A percentile compares a stretch with the other conserved stretches of the same genome.
These are phyloP conservation scores for Rhagium mordax DNA, from an alignment of 2,888 invertebrate species.

Conservation along the genomic window DNA sequence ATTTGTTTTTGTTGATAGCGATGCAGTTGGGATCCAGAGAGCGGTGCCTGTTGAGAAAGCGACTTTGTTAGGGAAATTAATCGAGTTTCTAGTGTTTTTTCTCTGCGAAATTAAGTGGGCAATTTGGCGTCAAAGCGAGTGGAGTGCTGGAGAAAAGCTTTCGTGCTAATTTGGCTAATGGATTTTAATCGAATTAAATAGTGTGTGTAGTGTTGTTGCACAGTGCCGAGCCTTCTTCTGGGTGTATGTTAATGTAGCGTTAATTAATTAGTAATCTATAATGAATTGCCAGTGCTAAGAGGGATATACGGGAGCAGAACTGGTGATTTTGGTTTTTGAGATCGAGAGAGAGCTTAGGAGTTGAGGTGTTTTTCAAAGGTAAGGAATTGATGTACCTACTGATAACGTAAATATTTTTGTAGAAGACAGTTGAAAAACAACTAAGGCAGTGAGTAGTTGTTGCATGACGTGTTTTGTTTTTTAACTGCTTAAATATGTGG, in stretches of 20 bases:
- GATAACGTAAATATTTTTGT: no score
- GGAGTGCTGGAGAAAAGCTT: slow-evolving; percentile 29
- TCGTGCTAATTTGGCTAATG: slow-evolving; percentile 51
- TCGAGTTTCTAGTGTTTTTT: slow-evolving; percentile 22
- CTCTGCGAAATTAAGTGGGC: slow-evolving; percentile 4
- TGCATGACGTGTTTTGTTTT: no score
- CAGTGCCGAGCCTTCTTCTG: slow-evolving; percentile 34
- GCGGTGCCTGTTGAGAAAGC: slow-evolving; percentile 2
- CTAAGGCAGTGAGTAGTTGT: no score
- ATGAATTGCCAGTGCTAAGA: background rate
- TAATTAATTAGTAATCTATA: background rate
- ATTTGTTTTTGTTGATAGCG: slow-evolving; percentile 10
- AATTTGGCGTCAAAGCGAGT: background rate
- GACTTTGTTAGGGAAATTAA: slow-evolving; percentile 1
- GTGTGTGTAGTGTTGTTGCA: slow-evolving; percentile 37
- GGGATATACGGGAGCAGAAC: background rate
- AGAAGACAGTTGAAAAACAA: no score
- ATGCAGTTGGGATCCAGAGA: slow-evolving; percentile 3
- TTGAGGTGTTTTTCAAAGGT: slow-evolving; percentile 18
- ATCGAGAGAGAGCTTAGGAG: background rate
- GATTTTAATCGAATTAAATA: slow-evolving; percentile 51
- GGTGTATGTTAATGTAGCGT: slow-evolving; percentile 28
- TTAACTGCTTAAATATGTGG: no score
- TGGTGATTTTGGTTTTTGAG: slow-evolving; percentile 1
- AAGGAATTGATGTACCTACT: no score